These are phyloP conservation scores for Rhadina sibilatrix DNA, from an alignment of 2,113 vertebrate genomes.

Conservation along the genomic window DNA sequence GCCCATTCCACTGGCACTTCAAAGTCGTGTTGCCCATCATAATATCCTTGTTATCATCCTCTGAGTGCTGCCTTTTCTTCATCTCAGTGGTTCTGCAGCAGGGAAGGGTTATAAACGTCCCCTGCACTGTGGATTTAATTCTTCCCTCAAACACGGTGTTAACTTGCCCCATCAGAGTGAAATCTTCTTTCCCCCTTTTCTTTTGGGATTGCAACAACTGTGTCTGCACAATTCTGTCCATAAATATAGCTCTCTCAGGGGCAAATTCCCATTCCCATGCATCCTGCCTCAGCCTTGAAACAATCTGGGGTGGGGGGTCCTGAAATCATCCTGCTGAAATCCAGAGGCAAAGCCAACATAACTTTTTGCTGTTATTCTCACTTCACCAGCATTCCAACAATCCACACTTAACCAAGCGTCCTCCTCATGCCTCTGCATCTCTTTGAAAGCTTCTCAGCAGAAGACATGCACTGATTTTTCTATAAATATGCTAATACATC, in stretches of 20 bases:
- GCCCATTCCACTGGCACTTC: background rate
- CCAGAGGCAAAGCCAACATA: background rate
- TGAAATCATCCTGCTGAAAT: background rate
- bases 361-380: background rate
- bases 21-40: background rate
- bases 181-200: background rate
- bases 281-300: background rate
- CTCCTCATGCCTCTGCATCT: background rate
- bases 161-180: background rate
- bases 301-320: background rate
- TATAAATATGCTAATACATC: background rate
- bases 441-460: background rate
- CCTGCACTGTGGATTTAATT: background rate
- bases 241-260: background rate
- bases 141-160: background rate
- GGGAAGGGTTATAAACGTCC: background rate
- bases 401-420: no score
- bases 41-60: conserved; percentile 22
- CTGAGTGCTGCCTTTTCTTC: background rate
- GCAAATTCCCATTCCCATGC: background rate
- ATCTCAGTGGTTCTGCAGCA: background rate
- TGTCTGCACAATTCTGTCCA: background rate
- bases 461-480: background rate
- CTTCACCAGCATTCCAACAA: background rate
- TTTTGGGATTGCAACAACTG: background rate